Evolutionary conservation across 2,113 vertebrate species (phyloP).

Genomic region (Apteryx mantelli): DNA sequence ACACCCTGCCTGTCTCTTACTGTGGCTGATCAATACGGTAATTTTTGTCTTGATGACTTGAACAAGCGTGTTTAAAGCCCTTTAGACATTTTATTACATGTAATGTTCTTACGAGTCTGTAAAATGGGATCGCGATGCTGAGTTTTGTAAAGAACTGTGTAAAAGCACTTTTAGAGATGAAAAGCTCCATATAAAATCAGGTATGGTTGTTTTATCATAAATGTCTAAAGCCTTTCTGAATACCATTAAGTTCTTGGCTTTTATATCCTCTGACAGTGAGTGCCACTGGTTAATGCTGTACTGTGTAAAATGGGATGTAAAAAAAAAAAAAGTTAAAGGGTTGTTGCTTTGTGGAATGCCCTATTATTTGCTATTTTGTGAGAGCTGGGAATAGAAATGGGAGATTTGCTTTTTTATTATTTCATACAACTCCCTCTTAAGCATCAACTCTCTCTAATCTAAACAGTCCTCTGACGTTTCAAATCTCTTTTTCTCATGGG

Average conservation of each 20-base stretch:
- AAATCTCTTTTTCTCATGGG: not conserved
- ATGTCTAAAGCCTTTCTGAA: conserved; percentile 25
- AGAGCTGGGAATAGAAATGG: not conserved
- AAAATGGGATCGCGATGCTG: not conserved
- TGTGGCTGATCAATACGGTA: not conserved
- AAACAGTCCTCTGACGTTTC: not conserved
- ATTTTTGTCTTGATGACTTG: conserved; percentile 27
- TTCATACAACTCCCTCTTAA: not conserved
- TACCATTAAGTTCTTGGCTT: conserved; percentile 36
- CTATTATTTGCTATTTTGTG: not conserved
- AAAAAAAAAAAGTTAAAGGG: not conserved
- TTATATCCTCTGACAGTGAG: not conserved
- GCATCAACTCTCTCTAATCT: not conserved
- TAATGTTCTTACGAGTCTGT: conserved; percentile 26
- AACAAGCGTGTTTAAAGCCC: conserved; percentile 19
- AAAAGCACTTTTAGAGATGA: conserved; percentile 32
- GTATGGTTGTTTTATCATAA: conserved; percentile 45
- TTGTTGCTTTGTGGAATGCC: not conserved
- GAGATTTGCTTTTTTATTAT: not conserved
- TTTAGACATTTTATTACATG: conserved; percentile 25
- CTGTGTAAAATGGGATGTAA: not conserved
- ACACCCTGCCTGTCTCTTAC: not conserved
- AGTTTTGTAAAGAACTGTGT: conserved; percentile 47
- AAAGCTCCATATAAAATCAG: conserved; percentile 45
- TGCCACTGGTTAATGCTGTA: conserved; percentile 4